Conservation (phyloP, 2,797 vertebrate genomes). For the Strix occidentalis region DNA sequence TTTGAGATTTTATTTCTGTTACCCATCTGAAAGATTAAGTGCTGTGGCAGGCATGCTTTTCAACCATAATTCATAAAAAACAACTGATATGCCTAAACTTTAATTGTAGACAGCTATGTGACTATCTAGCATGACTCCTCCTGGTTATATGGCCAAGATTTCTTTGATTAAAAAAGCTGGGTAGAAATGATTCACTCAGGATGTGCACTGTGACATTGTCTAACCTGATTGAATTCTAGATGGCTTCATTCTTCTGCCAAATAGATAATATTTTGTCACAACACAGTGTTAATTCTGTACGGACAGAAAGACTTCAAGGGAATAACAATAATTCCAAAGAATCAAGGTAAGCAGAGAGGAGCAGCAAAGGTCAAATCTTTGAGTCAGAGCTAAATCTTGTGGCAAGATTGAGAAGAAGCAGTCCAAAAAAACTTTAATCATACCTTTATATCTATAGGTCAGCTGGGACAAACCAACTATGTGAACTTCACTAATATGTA, state of each 20-base stretch:
- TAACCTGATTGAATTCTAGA: constrained; percentile 80
- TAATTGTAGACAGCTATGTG: constrained; percentile 36
- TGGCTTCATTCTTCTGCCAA: constrained; percentile 78
- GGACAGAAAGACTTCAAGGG: constrained; percentile 74
- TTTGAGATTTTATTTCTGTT: constrained; percentile 42
- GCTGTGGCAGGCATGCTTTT: constrained; percentile 23
- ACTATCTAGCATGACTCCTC: neutral
- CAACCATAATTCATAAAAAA: constrained; percentile 25
- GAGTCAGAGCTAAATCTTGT: constrained; percentile 74
- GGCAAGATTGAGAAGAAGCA: constrained; percentile 72
- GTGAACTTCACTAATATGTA: constrained; percentile 63
- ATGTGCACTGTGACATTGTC: constrained; percentile 71
- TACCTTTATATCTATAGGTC: constrained; percentile 76
- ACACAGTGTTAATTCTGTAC: constrained; percentile 79
- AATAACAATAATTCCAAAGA: constrained; percentile 78
- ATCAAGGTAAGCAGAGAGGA: constrained; percentile 62
- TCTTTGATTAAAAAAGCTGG: constrained; percentile 63
- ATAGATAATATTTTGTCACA: constrained; percentile 83
- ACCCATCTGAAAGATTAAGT: constrained; percentile 21
- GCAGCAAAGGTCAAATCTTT: constrained; percentile 76
- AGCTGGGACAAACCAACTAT: constrained; percentile 61
- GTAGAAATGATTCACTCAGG: constrained; percentile 67
- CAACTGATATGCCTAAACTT: neutral
- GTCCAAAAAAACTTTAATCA: constrained; percentile 76
- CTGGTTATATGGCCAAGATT: neutral